Percentiles rank a stretch among this genome's conserved stretches.
Evolutionary conservation across 2,888 invertebrate genomes (phyloP).

Genomic region (Troilus luridus): DNA sequence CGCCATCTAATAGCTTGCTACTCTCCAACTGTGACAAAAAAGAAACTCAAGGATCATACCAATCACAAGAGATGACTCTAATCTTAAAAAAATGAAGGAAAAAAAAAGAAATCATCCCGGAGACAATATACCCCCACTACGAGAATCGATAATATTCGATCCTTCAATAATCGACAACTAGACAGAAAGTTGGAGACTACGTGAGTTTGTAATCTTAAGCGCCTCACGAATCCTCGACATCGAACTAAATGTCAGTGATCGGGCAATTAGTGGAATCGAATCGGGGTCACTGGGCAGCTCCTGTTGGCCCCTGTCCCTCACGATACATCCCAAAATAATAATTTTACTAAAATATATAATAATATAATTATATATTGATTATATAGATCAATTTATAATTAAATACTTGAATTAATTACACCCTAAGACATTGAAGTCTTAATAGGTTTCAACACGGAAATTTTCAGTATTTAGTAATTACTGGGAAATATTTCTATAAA

Average conservation of each 20-base stretch:
- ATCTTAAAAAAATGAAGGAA: slow-evolving; percentile 10
- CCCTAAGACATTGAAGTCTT: not conserved
- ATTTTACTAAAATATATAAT: not conserved
- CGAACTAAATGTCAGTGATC: slow-evolving; percentile 27
- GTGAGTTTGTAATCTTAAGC: slow-evolving; percentile 41
- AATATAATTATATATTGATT: not conserved
- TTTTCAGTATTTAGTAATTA: not conserved
- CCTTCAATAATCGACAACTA: slow-evolving; percentile 16
- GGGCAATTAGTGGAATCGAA: slow-evolving; percentile 20
- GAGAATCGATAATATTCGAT: not conserved
- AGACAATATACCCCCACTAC: not conserved
- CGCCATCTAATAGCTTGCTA: not conserved
- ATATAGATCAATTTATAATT: not conserved
- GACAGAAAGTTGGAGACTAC: not conserved
- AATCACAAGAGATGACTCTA: slow-evolving; percentile 46
- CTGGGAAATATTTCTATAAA: too few relatives aligned
- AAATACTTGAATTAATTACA: not conserved
- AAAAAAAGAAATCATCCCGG: not conserved
- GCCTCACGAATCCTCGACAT: not conserved
- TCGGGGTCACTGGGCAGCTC: not conserved
- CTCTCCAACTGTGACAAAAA: slow-evolving; percentile 33
- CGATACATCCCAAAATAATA: not conserved
- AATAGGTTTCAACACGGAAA: not conserved
- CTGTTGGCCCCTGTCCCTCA: not conserved
- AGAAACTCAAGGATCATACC: not conserved